A percentile compares a stretch with the other conserved stretches of the same genome.
Conservation (phyloP, 2,797 vertebrate species). For the Eupleurogrammus muticus region DNA sequence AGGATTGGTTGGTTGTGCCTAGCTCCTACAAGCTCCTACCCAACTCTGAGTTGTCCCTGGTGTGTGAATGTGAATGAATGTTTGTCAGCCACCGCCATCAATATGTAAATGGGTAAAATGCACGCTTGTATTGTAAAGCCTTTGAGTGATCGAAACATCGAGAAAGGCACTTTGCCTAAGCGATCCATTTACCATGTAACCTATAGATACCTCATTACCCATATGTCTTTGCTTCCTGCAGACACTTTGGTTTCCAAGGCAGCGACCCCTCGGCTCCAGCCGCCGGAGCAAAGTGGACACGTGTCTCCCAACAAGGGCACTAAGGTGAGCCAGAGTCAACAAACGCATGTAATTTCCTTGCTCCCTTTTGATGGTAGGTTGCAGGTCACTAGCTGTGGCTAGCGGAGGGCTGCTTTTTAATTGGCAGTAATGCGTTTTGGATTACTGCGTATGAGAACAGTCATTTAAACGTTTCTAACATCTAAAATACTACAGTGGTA, state of each 20-base stretch:
- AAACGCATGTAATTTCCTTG: neutral
- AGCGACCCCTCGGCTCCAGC: slow-evolving; percentile 86
- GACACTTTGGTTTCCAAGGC: slow-evolving; percentile 85
- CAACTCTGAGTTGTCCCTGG: too few relatives aligned
- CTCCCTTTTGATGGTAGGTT: neutral
- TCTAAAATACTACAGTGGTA: neutral
- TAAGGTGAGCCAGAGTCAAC: slow-evolving; percentile 83
- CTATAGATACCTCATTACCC: slow-evolving; percentile 1
- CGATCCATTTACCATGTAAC: too few relatives aligned
- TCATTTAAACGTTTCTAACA: slow-evolving; percentile 7
- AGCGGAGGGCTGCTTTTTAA: neutral
- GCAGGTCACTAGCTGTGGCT: neutral
- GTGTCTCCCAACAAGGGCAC: slow-evolving; percentile 91
- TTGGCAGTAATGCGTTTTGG: neutral
- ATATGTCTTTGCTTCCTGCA: slow-evolving; percentile 75
- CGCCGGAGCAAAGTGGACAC: slow-evolving; percentile 89
- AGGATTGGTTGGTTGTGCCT: too few relatives aligned
- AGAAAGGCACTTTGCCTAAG: too few relatives aligned
- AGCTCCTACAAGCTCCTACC: too few relatives aligned
- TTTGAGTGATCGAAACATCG: too few relatives aligned
- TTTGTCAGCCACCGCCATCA: too few relatives aligned
- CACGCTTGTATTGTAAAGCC: too few relatives aligned
- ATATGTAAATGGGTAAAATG: too few relatives aligned
- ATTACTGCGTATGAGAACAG: neutral
- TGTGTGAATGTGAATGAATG: too few relatives aligned